Base-by-base conservation (phyloP, 2,113 vertebrate species). In the Falco punctatus region DNA sequence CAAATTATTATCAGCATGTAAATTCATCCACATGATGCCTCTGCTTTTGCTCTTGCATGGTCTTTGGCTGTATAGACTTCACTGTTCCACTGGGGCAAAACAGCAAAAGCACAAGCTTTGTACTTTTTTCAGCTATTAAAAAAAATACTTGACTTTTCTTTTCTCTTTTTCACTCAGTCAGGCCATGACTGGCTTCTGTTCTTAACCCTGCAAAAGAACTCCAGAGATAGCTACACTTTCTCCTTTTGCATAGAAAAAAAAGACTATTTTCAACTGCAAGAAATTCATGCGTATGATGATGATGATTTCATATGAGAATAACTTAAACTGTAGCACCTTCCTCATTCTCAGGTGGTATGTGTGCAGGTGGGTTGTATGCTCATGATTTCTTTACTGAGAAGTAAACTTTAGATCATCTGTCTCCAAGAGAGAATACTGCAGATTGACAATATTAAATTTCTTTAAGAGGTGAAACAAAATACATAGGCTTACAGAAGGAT, bases 221-320 rank as follows among this genome's bases (percentile, higher is more conserved):
- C 57, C 0, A 8, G 75, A 35, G 44, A 35, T 95, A 86, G 51
- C 73, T 66, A 57, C 22, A 46, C 16, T 97, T 97, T 95, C 61
- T 61, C 94, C 74, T 95, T 40, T 64, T 73, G 51, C 27, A 23
- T 81, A 72, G 91, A 96, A 97, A 87, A 75, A 75, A 90, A 95
- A 27, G 27, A 42, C 70, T 81, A 57, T 96, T 96, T 97, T 96
- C 94, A 97, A 54, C 77, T 58, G 15, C 91, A 93, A 94, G 74
- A 75, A 48, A 8, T 94, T 97, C 46, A 80, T 11, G 13, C 30
- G 52, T 64, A 58, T 81, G 93, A 88, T 64, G 88, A 96, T 64
- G 88, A 96, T 92, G 88, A 73, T 97, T 97, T 98, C 86, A 86
- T 79, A 85, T 42, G 16, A 85, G 89, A 92, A 96, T 91, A 97